Evolutionary conservation across 2,888 invertebrate genomes (phyloP).

Genomic region (Podotricha telesiphe): DNA sequence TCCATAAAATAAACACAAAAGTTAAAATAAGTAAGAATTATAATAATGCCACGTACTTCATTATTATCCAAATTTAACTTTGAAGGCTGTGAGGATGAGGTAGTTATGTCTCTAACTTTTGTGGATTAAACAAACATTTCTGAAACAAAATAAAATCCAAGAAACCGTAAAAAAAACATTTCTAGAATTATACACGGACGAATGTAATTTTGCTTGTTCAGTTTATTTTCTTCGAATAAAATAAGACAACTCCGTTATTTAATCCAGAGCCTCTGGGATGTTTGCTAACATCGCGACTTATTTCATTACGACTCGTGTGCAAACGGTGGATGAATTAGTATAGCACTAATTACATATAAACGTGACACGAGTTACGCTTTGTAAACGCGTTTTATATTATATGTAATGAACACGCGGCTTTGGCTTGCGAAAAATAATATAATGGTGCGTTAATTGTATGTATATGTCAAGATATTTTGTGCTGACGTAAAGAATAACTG

Average conservation of each 20-base stretch:
- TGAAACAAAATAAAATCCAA: background rate
- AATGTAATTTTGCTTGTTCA: background rate
- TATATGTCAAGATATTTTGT: background rate
- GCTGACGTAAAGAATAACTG: background rate
- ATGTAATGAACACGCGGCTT: slow-evolving; percentile 23
- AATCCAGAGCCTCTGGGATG: slow-evolving; percentile 14
- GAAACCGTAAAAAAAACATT: background rate
- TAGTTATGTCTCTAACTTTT: background rate
- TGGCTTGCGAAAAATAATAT: background rate
- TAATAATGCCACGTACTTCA: background rate
- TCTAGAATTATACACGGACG: background rate
- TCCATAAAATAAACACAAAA: background rate
- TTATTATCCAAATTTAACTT: background rate
- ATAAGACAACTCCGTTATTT: background rate
- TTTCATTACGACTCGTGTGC: slow-evolving; percentile 30
- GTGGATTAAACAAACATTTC: background rate
- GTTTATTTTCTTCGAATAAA: background rate
- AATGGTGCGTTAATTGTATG: background rate
- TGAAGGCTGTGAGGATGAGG: background rate
- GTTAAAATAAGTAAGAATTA: background rate
- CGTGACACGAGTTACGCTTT: slow-evolving; percentile 25
- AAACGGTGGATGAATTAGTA: slow-evolving; percentile 34
- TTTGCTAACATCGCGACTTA: slow-evolving; percentile 20
- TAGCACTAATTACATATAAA: slow-evolving; percentile 33
- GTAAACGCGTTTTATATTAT: slow-evolving; percentile 24